These are phyloP conservation scores for Diloba caeruleocephala DNA, from an alignment of 2,888 invertebrate species.

Conservation along the genomic window DNA sequence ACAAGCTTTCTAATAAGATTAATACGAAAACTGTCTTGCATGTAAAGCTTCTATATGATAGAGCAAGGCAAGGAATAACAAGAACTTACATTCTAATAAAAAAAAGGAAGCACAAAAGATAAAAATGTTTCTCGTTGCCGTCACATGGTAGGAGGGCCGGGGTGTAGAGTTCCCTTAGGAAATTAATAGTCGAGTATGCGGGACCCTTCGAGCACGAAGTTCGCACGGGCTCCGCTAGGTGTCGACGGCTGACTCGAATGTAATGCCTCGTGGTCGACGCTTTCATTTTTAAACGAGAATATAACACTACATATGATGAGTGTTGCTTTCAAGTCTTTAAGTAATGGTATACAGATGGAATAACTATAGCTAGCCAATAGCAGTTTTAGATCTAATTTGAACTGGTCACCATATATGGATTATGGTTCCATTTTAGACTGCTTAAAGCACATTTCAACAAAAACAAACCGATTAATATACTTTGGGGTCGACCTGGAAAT, in stretches of 20 bases:
- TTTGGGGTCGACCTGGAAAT: too few relatives aligned
- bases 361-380: too few relatives aligned
- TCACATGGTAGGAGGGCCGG: slow-evolving; percentile 75
- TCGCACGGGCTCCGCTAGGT: slow-evolving; percentile 70
- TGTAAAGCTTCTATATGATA: too few relatives aligned
- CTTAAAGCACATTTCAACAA: too few relatives aligned
- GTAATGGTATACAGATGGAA: too few relatives aligned
- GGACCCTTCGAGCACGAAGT: slow-evolving; percentile 73
- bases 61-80: too few relatives aligned
- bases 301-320: slow-evolving; percentile 15
- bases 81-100: not conserved
- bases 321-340: not conserved
- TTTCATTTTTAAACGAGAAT: slow-evolving; percentile 35
- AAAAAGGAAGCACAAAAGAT: slow-evolving; percentile 18
- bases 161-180: slow-evolving; percentile 85
- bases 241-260: slow-evolving; percentile 60
- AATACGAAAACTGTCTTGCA: too few relatives aligned
- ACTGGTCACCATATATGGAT: too few relatives aligned
- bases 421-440: too few relatives aligned
- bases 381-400: too few relatives aligned
- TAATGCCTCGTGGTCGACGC: slow-evolving; percentile 21
- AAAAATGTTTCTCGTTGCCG: slow-evolving; percentile 28
- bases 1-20: too few relatives aligned
- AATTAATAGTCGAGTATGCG: slow-evolving; percentile 81
- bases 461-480: too few relatives aligned